Percentiles rank a stretch among this genome's conserved stretches.
Conservation (phyloP, 2,888 invertebrate genomes). For the Incurvaria masculella region DNA sequence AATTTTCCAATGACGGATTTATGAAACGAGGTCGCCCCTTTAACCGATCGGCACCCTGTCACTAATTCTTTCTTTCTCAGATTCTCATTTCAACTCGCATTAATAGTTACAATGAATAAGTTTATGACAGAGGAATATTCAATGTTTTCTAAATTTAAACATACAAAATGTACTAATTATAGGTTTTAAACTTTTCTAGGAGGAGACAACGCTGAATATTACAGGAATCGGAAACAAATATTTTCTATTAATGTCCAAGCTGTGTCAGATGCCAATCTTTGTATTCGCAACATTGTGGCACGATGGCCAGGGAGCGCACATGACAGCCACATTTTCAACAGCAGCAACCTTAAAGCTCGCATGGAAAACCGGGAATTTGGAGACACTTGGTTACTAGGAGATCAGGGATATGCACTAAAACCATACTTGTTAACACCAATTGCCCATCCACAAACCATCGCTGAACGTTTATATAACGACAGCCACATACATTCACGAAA, state of each 20-base stretch:
- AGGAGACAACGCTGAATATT: constrained; percentile 7
- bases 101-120: no score
- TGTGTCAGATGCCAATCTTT: constrained; percentile 14
- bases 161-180: neutral
- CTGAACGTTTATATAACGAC: constrained; percentile 9
- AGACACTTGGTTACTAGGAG: constrained; percentile 5
- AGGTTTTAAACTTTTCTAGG: neutral
- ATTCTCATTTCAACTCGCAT: no score
- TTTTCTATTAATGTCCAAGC: constrained; percentile 15
- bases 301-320: constrained; percentile 16
- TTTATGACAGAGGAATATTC: no score
- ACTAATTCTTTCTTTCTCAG: no score
- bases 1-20: no score
- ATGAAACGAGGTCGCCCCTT: no score
- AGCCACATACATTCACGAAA: constrained; percentile 10
- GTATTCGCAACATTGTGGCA: constrained; percentile 15
- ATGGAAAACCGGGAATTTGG: constrained; percentile 3
- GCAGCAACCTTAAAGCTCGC: neutral
- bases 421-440: constrained; percentile 11
- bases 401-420: constrained; percentile 10
- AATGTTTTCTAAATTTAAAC: no score
- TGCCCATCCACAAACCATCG: constrained; percentile 4
- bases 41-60: no score
- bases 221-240: constrained; percentile 11
- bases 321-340: constrained; percentile 8